Conservation (phyloP, 2,888 invertebrate species). For the Chelonus formosanus region DNA sequence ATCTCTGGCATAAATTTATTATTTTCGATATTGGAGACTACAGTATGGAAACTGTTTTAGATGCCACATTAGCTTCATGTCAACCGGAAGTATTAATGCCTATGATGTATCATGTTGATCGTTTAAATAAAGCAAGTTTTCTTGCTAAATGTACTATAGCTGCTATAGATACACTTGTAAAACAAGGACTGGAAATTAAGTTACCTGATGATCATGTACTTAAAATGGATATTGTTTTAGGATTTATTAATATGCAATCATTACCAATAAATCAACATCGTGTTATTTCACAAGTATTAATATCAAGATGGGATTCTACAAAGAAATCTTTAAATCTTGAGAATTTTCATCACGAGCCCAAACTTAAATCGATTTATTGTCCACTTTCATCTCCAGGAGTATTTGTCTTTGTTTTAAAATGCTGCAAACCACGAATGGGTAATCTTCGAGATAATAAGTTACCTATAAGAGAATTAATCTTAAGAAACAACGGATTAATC, state of each 20-base stretch:
- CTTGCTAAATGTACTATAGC: constrained; percentile 49
- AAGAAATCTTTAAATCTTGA: constrained; percentile 55
- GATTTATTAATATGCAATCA: constrained; percentile 49
- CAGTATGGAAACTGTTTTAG: constrained; percentile 47
- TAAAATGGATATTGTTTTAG: constrained; percentile 55
- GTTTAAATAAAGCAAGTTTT: constrained; percentile 51
- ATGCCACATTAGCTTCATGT: constrained; percentile 47
- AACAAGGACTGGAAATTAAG: constrained; percentile 48
- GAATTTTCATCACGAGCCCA: constrained; percentile 54
- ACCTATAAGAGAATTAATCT: constrained; percentile 54
- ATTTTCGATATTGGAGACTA: constrained; percentile 48
- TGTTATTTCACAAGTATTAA: constrained; percentile 47
- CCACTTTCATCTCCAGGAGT: constrained; percentile 53
- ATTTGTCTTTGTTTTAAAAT: constrained; percentile 51
- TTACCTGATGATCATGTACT: constrained; percentile 47
- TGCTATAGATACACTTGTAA: constrained; percentile 52
- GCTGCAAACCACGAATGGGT: constrained; percentile 47
- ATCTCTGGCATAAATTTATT: constrained; percentile 62
- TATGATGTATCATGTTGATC: constrained; percentile 51
- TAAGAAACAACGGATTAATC: constrained; percentile 52
- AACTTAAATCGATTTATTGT: constrained; percentile 53
- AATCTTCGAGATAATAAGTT: constrained; percentile 47
- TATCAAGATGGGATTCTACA: constrained; percentile 49
- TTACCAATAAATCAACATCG: constrained; percentile 50
- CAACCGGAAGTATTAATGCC: constrained; percentile 55